Base-by-base conservation (phyloP, 2,113 vertebrate genomes). In the Regulus satrapa region DNA sequence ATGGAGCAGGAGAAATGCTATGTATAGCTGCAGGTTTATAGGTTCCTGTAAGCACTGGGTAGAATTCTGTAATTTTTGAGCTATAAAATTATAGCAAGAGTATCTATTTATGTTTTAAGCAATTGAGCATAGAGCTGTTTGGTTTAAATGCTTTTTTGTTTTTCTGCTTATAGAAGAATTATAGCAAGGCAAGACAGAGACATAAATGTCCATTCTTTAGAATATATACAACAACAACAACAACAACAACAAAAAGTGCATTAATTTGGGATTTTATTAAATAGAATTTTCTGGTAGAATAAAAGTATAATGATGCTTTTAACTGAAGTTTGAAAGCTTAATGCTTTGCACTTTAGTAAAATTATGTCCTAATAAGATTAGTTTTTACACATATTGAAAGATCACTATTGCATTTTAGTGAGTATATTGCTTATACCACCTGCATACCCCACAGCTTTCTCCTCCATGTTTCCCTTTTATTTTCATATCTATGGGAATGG, bases 401-500 rank as follows among this genome's bases (percentile, higher is more conserved):
- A 81, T 29, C 21, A 8, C 18, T 46, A 20, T 74, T 26, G 92
- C 31, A 28, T 72, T 85, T 72, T 82, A 62, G 25, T 6, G 2
- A 69, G 3, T 77, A 5, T 92, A 91, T 26, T 84, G 75, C 51
- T 92, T 54, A 5, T 51, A 58, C 56, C 49, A 94, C 89, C 63
- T 63, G 68, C 21, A 56, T 20, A 89, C 23, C 26, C 45, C 61
- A 69, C 51, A 88, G 55, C 32, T 90, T 95, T 92, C 64, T 94
- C 80, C 69, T 93, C 89, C 51, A 18, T 43, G 16, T 89, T 97
- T 96, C 68, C 36, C 96, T 96, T 97, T 83, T 96, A 40, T 95
- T 98, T 97, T 96, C 85, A 76, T 92, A 83, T 89, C 77, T 62
- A 32, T 89, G 92, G 90, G 74, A 97, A 96, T 85, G 94, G 88